These are phyloP conservation scores for Pseudococcus longispinus DNA, from an alignment of 2,888 invertebrate species.

Conservation along the genomic window DNA sequence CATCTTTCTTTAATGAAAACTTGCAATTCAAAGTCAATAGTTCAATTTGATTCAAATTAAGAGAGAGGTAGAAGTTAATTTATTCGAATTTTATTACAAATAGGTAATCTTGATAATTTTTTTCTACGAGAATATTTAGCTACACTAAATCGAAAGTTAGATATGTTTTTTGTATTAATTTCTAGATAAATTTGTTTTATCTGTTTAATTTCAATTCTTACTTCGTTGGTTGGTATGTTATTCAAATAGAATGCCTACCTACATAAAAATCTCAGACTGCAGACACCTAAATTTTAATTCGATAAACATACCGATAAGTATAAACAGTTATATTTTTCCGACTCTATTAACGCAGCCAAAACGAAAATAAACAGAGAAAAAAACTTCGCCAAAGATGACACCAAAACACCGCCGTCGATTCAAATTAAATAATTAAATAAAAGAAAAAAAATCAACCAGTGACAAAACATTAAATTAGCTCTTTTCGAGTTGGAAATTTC, in stretches of 20 bases:
- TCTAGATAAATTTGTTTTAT: not conserved
- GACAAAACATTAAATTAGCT: constrained; percentile 10
- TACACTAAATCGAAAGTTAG: not conserved
- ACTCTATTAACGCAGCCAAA: not conserved
- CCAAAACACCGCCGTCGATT: not conserved
- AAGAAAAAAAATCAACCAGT: not conserved
- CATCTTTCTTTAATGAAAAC: too few species aligned
- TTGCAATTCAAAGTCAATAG: too few species aligned
- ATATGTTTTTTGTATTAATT: not conserved
- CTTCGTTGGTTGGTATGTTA: not conserved
- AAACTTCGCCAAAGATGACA: not conserved
- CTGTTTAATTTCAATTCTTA: not conserved
- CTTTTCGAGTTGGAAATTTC: not conserved
- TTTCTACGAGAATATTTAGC: not conserved
- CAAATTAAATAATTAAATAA: not conserved
- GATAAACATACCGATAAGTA: not conserved
- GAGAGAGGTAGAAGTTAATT: too few species aligned
- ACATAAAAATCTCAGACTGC: not conserved
- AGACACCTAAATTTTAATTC: not conserved
- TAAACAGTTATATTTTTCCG: not conserved
- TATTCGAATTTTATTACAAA: too few species aligned
- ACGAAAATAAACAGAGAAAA: not conserved
- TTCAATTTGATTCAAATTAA: too few species aligned
- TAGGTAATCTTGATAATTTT: not conserved
- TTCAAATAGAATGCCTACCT: not conserved